Conservation (phyloP, 2,888 invertebrate genomes). For the Agrotis segetum region DNA sequence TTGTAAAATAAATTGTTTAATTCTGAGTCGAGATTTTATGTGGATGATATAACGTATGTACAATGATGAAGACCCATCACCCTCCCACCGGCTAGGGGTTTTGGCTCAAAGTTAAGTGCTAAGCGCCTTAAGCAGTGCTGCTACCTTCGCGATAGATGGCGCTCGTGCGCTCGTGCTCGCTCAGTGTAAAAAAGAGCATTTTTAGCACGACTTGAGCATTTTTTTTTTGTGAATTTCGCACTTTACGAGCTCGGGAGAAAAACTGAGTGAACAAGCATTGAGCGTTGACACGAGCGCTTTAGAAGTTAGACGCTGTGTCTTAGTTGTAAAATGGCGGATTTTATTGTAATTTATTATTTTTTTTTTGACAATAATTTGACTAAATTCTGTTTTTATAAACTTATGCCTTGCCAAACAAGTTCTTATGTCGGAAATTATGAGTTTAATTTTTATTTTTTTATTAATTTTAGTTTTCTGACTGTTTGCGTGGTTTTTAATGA, state of each 20-base stretch:
- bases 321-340: constrained; percentile 59
- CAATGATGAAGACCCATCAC: constrained; percentile 50
- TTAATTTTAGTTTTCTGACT: constrained; percentile 69
- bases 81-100: constrained; percentile 57
- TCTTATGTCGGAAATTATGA: constrained; percentile 74
- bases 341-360: constrained; percentile 64
- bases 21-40: constrained; percentile 29
- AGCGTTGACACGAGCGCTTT: constrained; percentile 54
- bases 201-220: constrained; percentile 55
- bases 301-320: constrained; percentile 66
- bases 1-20: too few relatives aligned
- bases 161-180: constrained; percentile 61
- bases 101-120: constrained; percentile 31
- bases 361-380: constrained; percentile 58
- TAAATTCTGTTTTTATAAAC: constrained; percentile 47
- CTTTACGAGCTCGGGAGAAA: constrained; percentile 45
- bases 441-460: constrained; percentile 60
- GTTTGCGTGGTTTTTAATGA: constrained; percentile 53
- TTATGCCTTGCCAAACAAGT: constrained; percentile 79
- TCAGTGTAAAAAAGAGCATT: constrained; percentile 45
- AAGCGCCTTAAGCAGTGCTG: constrained; percentile 52
- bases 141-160: constrained; percentile 59
- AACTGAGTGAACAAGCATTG: constrained; percentile 17
- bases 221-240: constrained; percentile 59
- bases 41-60: constrained; percentile 51